Evolutionary conservation across 2,888 invertebrate genomes (phyloP).

Genomic region (Apamea monoglypha): DNA sequence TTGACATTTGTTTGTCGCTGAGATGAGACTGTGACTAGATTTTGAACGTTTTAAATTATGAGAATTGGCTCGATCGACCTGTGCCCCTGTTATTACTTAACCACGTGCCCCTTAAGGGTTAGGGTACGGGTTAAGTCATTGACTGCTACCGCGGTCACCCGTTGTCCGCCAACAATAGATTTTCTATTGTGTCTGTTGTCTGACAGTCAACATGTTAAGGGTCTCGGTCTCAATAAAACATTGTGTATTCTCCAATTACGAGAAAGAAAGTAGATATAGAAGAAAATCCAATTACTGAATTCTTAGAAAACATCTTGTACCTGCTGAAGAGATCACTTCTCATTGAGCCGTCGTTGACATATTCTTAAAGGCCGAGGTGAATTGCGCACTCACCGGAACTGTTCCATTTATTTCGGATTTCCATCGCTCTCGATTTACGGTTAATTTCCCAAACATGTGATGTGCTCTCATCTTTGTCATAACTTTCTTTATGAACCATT

Average conservation of each 20-base stretch:
- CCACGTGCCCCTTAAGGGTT: too few relatives aligned
- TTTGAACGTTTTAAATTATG: too few relatives aligned
- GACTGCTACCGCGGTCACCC: too few relatives aligned
- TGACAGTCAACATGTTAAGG: background rate
- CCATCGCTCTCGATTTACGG: conserved; percentile 25
- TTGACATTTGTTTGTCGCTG: too few relatives aligned
- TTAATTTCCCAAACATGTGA: conserved; percentile 37
- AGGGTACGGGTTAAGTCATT: too few relatives aligned
- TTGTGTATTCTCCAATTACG: background rate
- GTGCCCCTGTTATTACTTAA: too few relatives aligned
- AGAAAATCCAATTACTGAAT: background rate
- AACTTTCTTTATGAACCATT: conserved; percentile 41
- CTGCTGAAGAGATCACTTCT: background rate
- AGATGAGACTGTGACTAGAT: too few relatives aligned
- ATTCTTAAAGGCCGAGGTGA: conserved; percentile 19
- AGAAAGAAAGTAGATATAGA: background rate
- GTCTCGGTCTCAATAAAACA: background rate
- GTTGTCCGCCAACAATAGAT: too few relatives aligned
- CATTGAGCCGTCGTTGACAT: background rate
- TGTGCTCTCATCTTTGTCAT: conserved; percentile 30
- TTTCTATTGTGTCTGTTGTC: too few relatives aligned
- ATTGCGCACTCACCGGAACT: conserved; percentile 9
- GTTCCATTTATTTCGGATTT: conserved; percentile 31
- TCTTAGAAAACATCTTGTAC: background rate
- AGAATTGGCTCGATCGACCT: too few relatives aligned